phyloP scores from a whole-genome alignment of 2,888 invertebrate species.

The Agelastica alni region DNA sequence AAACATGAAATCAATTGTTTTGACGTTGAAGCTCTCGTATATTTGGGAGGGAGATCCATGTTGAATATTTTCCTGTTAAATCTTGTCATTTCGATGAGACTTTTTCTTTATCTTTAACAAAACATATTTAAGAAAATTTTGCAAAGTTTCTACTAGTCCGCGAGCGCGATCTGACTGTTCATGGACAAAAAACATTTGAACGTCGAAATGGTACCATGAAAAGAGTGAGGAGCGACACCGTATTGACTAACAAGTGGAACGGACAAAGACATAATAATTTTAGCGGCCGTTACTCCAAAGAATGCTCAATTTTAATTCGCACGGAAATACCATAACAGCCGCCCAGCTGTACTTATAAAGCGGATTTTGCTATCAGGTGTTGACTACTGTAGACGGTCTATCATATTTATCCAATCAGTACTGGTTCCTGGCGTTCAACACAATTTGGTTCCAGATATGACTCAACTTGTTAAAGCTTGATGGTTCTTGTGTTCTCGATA shows the following conservation, averaged over 20 bases:
- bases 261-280: constrained; percentile 2
- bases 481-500: too few species aligned
- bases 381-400: too few species aligned
- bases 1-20: constrained; percentile 25
- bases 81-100: constrained; percentile 28
- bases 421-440: too few species aligned
- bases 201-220: not conserved
- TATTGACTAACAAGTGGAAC: not conserved
- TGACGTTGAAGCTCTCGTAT: constrained; percentile 16
- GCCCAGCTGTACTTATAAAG: not conserved
- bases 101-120: constrained; percentile 10
- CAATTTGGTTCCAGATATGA: too few species aligned
- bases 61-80: constrained; percentile 30
- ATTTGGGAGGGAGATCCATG: constrained; percentile 32
- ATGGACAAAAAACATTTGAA: not conserved
- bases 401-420: too few species aligned
- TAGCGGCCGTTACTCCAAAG: not conserved
- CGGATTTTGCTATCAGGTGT: too few species aligned
- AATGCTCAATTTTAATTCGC: not conserved
- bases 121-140: constrained; percentile 26
- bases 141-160: constrained; percentile 31
- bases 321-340: not conserved
- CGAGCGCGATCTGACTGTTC: constrained; percentile 2
- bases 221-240: not conserved
- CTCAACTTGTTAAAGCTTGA: constrained; percentile 1